phyloP scores from a whole-genome alignment of 2,797 vertebrate species.

The Gymnothorax javanicus region DNA sequence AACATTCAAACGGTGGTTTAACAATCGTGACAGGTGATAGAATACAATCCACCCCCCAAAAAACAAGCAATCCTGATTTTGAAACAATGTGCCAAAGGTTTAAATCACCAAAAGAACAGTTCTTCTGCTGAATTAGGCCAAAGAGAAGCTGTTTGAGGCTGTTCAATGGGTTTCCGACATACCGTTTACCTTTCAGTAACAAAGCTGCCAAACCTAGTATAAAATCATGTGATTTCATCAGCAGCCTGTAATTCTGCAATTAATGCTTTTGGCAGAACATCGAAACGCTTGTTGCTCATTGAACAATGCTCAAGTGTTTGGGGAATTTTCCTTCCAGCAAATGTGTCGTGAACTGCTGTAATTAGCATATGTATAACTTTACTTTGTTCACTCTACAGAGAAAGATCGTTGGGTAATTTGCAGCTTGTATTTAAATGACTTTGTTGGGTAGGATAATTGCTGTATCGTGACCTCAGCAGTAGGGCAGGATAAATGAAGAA shows the following conservation, averaged over 20 bases:
- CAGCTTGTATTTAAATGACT: not conserved
- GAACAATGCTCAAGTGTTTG: not conserved
- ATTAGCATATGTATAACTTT: not conserved
- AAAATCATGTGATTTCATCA: not conserved
- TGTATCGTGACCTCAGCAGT: not conserved
- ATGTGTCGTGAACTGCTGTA: not conserved
- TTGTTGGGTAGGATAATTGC: not conserved
- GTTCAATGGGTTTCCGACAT: not conserved
- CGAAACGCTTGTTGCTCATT: not conserved
- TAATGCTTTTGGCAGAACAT: not conserved
- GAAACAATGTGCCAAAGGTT: no score
- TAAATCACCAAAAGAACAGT: not conserved
- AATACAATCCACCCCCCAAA: no score
- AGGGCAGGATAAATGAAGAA: not conserved
- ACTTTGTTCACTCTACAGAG: not conserved
- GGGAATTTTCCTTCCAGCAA: not conserved
- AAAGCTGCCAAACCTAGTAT: not conserved
- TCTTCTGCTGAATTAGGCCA: not conserved
- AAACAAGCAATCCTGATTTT: no score
- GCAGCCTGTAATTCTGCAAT: not conserved
- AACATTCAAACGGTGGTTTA: no score
- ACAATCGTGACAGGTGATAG: no score
- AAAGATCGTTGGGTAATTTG: not conserved
- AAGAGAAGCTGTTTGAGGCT: not conserved
- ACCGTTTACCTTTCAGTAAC: not conserved